A percentile compares a stretch with the other conserved stretches of the same genome.
These are phyloP conservation scores for Panulirus ornatus DNA, from an alignment of 1,140 invertebrate species.

Conservation along the genomic window DNA sequence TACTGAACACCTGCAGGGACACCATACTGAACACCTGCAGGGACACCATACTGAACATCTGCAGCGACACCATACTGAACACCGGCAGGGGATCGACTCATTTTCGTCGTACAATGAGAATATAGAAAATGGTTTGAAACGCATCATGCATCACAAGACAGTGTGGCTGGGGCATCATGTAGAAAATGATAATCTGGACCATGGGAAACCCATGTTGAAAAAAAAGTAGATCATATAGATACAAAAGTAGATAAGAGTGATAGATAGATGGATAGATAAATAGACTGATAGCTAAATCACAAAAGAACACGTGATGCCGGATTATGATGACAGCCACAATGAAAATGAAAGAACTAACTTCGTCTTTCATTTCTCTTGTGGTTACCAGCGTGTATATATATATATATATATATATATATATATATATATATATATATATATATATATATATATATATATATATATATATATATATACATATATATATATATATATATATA, in stretches of 20 bases:
- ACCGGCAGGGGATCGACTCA: neutral
- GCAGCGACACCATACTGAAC: neutral
- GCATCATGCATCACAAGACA: neutral
- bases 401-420: no score
- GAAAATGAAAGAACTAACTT: no score
- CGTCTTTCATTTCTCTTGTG: no score
- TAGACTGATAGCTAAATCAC: neutral
- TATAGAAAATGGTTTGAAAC: neutral
- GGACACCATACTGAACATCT: no score
- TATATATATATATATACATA: neutral
- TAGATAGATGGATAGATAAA: conserved; percentile 10
- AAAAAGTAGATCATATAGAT: no score
- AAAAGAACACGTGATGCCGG: neutral
- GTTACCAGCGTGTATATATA: no score
- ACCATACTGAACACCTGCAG: no score
- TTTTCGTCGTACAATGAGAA: neutral
- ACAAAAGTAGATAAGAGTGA: no score
- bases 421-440: no score
- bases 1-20: no score
- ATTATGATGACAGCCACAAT: neutral
- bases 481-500: conserved; percentile 19
- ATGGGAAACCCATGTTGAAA: neutral
- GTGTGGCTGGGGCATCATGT: neutral
- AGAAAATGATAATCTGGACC: neutral
- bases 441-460: neutral